Percentiles rank a stretch among this genome's conserved stretches.
phyloP scores from a whole-genome alignment of 2,797 vertebrate species.

The Xenops minutus region DNA sequence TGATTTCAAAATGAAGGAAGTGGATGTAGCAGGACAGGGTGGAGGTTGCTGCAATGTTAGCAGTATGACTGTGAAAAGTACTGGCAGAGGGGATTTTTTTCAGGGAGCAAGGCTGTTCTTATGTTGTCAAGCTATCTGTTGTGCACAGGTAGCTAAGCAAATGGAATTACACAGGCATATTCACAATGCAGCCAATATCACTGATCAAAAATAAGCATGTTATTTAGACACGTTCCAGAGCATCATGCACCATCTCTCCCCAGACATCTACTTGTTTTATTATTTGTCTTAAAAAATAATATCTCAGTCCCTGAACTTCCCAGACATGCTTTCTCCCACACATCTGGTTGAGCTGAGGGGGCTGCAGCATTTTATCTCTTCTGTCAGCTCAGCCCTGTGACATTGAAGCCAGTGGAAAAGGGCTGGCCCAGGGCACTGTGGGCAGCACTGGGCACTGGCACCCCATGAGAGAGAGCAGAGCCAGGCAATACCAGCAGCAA shows the following conservation, averaged over 20 bases:
- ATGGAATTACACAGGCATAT: not conserved
- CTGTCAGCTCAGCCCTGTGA: not conserved
- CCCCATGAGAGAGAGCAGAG: not conserved
- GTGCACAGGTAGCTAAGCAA: constrained; percentile 29
- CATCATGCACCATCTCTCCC: not conserved
- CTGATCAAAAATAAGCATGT: not conserved
- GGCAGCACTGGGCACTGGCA: not conserved
- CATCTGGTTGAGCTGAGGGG: not conserved
- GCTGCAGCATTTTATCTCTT: not conserved
- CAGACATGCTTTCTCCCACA: not conserved
- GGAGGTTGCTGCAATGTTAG: not conserved
- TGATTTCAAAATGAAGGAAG: not conserved
- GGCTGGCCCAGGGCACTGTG: not conserved
- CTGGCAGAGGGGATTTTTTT: not conserved
- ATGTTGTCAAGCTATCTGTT: not conserved
- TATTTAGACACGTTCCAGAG: constrained; percentile 43
- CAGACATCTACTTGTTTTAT: not conserved
- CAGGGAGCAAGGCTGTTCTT: not conserved
- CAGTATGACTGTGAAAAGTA: not conserved
- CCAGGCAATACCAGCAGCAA: not conserved
- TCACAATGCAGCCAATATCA: not conserved
- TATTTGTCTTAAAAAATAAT: not conserved
- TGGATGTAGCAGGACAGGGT: not conserved
- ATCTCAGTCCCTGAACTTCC: not conserved
- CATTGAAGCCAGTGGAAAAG: not conserved